These are phyloP conservation scores for Pseudachorutes palmiensis DNA, from an alignment of 1,140 invertebrate species.

Conservation along the genomic window DNA sequence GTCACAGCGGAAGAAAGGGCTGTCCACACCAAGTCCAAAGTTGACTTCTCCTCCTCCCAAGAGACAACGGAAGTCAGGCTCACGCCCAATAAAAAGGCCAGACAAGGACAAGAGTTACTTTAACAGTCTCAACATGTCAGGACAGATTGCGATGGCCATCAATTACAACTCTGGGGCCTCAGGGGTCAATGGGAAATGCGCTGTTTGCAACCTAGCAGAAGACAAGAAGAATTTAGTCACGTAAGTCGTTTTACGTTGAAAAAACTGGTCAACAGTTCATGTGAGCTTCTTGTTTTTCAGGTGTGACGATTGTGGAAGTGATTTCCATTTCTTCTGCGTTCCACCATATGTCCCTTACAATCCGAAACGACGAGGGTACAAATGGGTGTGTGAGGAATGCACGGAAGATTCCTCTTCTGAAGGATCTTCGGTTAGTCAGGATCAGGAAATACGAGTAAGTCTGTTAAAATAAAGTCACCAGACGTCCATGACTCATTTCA, in stretches of 20 bases:
- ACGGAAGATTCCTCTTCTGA: slow-evolving; percentile 1
- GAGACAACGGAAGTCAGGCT: background rate
- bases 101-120: background rate
- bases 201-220: slow-evolving; percentile 56
- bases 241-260: slow-evolving; percentile 44
- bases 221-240: slow-evolving; percentile 58
- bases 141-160: background rate
- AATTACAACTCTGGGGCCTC: background rate
- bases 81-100: background rate
- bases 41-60: too few species aligned
- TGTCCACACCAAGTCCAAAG: too few species aligned
- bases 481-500: too few species aligned
- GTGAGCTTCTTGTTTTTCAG: slow-evolving; percentile 46
- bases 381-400: slow-evolving; percentile 92
- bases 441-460: too few species aligned
- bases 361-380: slow-evolving; percentile 84
- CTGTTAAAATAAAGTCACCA: too few species aligned
- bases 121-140: background rate
- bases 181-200: slow-evolving; percentile 46
- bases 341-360: slow-evolving; percentile 88
- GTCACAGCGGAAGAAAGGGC: too few species aligned
- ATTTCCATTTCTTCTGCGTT: slow-evolving; percentile 84
- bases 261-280: background rate
- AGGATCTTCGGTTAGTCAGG: background rate
- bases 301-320: slow-evolving; percentile 84